Conservation (phyloP, 2,797 vertebrate genomes). For the Trachops cirrhosus region DNA sequence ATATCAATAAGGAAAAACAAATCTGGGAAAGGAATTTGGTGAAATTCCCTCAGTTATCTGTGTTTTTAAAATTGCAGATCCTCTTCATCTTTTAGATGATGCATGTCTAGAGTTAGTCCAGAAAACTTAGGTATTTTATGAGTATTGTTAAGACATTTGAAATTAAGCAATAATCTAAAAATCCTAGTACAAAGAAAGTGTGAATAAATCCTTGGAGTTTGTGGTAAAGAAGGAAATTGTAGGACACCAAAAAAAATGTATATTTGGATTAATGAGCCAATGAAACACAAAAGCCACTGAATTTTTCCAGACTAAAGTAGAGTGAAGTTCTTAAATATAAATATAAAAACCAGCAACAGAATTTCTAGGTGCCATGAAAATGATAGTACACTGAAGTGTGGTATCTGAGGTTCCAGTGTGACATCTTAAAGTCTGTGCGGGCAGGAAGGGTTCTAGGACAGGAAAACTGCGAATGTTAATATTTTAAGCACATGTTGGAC, state of each 20-base stretch:
- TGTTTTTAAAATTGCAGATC: not conserved
- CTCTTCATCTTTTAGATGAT: not conserved
- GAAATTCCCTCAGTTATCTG: not conserved
- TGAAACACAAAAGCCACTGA: not conserved
- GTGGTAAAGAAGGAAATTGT: not conserved
- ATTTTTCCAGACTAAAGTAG: not conserved
- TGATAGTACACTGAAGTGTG: not conserved
- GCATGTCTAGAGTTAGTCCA: not conserved
- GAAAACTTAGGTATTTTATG: slow-evolving; percentile 4
- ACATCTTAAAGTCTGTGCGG: not conserved
- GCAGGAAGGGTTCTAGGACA: not conserved
- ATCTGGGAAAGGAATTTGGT: not conserved
- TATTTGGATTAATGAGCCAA: not conserved
- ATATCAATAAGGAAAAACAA: not conserved
- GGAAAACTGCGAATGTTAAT: not conserved
- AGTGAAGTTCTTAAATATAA: not conserved
- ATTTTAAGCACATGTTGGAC: not conserved
- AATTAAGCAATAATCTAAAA: not conserved
- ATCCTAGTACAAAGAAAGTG: not conserved
- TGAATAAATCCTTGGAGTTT: not conserved
- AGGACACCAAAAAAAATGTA: not conserved
- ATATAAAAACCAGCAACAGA: not conserved
- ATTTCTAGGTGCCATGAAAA: not conserved
- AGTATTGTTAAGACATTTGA: not conserved
- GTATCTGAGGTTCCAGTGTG: not conserved